phyloP scores from a whole-genome alignment of 2,888 invertebrate genomes.

The Bruchidius siliquastri region DNA sequence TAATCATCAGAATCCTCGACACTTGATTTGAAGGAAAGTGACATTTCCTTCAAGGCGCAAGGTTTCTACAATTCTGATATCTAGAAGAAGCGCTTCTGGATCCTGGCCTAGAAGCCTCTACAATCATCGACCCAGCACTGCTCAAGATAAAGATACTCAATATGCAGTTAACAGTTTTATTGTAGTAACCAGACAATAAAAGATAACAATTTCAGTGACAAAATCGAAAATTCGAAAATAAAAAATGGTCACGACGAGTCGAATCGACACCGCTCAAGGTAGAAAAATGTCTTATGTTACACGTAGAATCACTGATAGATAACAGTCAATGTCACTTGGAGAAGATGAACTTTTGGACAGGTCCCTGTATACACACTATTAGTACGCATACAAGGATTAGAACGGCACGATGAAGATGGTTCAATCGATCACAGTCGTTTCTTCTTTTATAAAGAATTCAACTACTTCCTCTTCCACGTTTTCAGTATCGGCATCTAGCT shows the following conservation, averaged over 20 bases:
- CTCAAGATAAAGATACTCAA: no score
- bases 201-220: neutral
- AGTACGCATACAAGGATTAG: neutral
- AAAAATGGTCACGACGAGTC: neutral
- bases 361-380: neutral
- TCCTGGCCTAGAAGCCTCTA: no score
- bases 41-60: no score
- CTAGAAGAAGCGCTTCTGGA: no score
- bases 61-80: no score
- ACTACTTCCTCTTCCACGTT: constrained; percentile 93
- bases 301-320: neutral
- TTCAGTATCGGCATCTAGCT: constrained; percentile 75
- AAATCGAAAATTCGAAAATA: neutral
- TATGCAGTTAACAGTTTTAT: neutral
- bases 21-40: no score
- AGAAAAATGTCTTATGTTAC: neutral
- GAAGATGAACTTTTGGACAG: neutral
- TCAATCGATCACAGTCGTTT: constrained; percentile 76
- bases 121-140: no score
- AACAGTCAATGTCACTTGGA: neutral
- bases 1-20: no score
- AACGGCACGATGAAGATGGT: neutral
- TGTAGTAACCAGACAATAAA: neutral
- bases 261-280: neutral
- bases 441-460: constrained; percentile 98